Evolutionary conservation across 2,888 invertebrate species (phyloP).

Genomic region (Crepidodera aurea): DNA sequence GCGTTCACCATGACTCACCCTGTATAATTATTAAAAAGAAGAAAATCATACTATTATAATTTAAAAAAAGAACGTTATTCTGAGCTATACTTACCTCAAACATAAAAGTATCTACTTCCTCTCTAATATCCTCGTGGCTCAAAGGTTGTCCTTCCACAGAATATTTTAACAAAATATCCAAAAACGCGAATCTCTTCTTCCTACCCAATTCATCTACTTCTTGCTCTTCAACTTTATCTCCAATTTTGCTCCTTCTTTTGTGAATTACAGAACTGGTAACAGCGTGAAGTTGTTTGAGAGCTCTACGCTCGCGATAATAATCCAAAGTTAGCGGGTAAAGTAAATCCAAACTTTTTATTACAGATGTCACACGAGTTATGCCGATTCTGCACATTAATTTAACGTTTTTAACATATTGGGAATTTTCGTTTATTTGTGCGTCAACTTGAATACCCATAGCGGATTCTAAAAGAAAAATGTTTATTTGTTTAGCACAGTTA

Average conservation of each 20-base stretch:
- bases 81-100: conserved; percentile 71
- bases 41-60: no score
- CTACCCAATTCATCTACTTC: conserved; percentile 58
- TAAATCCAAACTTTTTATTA: conserved; percentile 59
- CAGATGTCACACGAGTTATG: conserved; percentile 49
- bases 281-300: conserved; percentile 44
- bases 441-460: conserved; percentile 82
- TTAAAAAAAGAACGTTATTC: no score
- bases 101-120: conserved; percentile 78
- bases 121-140: conserved; percentile 67
- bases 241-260: conserved; percentile 56
- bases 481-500: no score
- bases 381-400: conserved; percentile 61
- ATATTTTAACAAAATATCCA: conserved; percentile 71
- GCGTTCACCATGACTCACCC: no score
- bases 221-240: conserved; percentile 43
- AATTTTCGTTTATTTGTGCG: conserved; percentile 73
- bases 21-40: no score
- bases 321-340: conserved; percentile 66
- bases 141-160: conserved; percentile 68
- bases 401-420: conserved; percentile 77
- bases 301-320: conserved; percentile 63
- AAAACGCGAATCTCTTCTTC: conserved; percentile 70
- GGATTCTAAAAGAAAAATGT: conserved; percentile 71
- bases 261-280: conserved; percentile 32